Percentiles rank a stretch among this genome's conserved stretches.
phyloP scores from a whole-genome alignment of 2,797 vertebrate genomes.

The Cynodonichthys magdalenae region DNA sequence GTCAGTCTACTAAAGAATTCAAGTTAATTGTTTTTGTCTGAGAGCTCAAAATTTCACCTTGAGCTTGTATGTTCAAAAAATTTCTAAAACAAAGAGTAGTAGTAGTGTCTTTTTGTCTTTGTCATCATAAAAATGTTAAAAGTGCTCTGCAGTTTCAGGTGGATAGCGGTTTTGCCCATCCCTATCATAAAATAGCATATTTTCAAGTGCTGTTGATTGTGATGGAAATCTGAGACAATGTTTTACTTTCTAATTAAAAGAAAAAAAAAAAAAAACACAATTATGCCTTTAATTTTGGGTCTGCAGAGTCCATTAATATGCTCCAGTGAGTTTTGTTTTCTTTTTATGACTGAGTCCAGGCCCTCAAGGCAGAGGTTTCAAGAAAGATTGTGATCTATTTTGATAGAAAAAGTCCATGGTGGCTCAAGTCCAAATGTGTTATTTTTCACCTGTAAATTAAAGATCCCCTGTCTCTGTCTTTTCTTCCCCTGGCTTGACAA shows the following conservation, averaged over 20 bases:
- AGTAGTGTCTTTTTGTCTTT: constrained; percentile 1
- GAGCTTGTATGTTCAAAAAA: constrained; percentile 41
- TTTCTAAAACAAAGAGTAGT: constrained; percentile 10
- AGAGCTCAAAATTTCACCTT: constrained; percentile 26
- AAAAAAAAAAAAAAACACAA: too few species aligned
- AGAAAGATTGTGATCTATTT: constrained; percentile 4
- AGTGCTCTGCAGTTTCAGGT: too few species aligned
- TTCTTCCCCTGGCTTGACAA: neutral
- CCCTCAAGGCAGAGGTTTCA: neutral
- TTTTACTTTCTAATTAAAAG: too few species aligned
- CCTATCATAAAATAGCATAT: too few species aligned
- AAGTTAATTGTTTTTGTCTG: constrained; percentile 19
- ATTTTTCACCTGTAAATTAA: neutral
- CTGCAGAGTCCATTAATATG: too few species aligned
- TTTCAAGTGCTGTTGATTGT: too few species aligned
- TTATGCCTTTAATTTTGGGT: too few species aligned
- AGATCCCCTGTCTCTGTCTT: neutral
- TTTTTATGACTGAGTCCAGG: too few species aligned
- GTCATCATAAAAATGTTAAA: too few species aligned
- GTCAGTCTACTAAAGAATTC: neutral
- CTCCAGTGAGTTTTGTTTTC: too few species aligned
- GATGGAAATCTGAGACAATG: too few species aligned
- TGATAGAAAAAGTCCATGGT: neutral
- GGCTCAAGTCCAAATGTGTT: neutral
- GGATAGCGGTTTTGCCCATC: too few species aligned